Base-by-base conservation (phyloP, 2,888 invertebrate species). In the Stenodera caucasica region DNA sequence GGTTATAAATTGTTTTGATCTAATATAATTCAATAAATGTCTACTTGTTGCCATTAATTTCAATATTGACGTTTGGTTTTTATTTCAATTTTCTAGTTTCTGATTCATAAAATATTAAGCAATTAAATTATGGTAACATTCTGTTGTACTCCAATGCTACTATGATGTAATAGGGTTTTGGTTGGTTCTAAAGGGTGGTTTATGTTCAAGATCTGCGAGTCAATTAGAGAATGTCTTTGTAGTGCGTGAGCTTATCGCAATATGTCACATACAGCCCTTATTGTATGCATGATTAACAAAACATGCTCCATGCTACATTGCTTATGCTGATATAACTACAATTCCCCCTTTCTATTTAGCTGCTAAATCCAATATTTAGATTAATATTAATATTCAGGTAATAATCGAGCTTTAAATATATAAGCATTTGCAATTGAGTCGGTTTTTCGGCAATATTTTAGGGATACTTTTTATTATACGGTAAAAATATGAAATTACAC, bases 151-250 rank as follows among this genome's bases (percentile, higher is more conserved):
- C 37, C 8, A 37, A 37, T 40, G 40, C 3, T 8, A 15, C 15
- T 9, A 8, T 40, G 18, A 9, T 18, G 9, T 40, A 40, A 18
- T 18, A 18, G 18, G 7, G 40, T 40, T 40, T 40, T 9, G 40
- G 15, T 18, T 15, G 8, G 18, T 15, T 37, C 6, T 14, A 35
- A 15, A n/a, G 57, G 59, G 62, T 52, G 65, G 68, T 65, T 65
- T 63, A 63, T 60, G 64, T 63, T 64, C 61, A 65, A 68, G 65
- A 67, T 68, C 66, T 68, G 64, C 49, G 64, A 68, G 68, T 68
- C 68, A 68, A 67, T 68, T 68, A 68, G 67, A 60, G 64, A 57
- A 59, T 63, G 64, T 65, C 61, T 64, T 58, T 40, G 9, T 54
- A 58, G 62, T 68, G 60, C 58, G 63, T 63, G 60, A 60, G 58